Evolutionary conservation across 2,797 vertebrate species (phyloP).

Genomic region (Dipus sagitta): DNA sequence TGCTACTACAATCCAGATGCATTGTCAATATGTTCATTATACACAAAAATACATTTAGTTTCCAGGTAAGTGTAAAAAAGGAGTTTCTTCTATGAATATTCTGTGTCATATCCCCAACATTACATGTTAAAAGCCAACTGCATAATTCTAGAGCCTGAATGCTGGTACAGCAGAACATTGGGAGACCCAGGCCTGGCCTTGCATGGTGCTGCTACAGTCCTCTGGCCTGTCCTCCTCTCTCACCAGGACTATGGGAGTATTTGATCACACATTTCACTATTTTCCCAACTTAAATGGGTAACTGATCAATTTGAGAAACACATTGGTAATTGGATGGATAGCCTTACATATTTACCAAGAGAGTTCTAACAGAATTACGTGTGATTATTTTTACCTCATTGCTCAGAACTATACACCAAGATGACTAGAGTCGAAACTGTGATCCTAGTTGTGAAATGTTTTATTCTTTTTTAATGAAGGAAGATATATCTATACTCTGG

Average conservation of each 20-base stretch:
- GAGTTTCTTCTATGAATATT: neutral
- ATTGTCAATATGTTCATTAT: neutral
- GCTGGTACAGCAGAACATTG: neutral
- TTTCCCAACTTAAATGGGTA: neutral
- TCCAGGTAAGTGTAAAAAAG: constrained; percentile 52
- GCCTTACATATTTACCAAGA: neutral
- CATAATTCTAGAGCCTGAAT: neutral
- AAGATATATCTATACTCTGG: neutral
- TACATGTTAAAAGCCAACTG: constrained; percentile 3
- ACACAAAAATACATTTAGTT: neutral
- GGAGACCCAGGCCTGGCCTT: neutral
- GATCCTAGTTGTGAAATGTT: neutral
- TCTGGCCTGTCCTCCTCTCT: neutral
- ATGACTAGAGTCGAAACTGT: neutral
- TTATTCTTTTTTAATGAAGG: neutral
- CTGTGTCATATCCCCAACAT: neutral
- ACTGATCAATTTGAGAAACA: neutral
- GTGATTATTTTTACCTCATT: neutral
- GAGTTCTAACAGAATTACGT: neutral
- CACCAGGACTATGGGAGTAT: neutral
- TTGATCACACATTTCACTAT: neutral
- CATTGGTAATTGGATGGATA: neutral
- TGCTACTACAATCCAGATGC: constrained; percentile 28
- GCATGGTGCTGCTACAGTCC: neutral
- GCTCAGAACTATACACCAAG: neutral